phyloP scores from a whole-genome alignment of 2,113 vertebrate species.

The Melozone crissalis region DNA sequence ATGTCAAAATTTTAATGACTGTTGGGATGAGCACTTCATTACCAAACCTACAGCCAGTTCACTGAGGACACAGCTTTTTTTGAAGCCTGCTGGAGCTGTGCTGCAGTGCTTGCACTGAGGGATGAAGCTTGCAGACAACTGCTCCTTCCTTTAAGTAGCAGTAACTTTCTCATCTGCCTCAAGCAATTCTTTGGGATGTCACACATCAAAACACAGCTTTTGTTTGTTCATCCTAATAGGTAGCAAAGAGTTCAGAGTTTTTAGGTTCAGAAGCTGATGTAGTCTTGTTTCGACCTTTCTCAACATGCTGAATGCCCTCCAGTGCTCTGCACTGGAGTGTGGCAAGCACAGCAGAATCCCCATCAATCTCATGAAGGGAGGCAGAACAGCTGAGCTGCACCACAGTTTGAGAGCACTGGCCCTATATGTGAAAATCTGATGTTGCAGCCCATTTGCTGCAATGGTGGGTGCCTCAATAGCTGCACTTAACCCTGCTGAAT shows the following conservation, averaged over 20 bases:
- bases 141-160: background rate
- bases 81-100: background rate
- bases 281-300: constrained; percentile 70
- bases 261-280: constrained; percentile 70
- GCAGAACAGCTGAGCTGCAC: constrained; percentile 30
- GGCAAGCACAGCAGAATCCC: constrained; percentile 52
- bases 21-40: background rate
- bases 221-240: constrained; percentile 62
- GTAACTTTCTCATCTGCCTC: constrained; percentile 49
- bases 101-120: background rate
- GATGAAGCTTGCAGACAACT: background rate
- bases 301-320: constrained; percentile 59
- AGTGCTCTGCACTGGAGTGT: constrained; percentile 60
- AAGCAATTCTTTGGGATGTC: constrained; percentile 65
- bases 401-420: constrained; percentile 21
- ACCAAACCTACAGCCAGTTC: background rate
- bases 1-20: background rate
- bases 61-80: background rate
- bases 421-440: constrained; percentile 39
- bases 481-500: constrained; percentile 33
- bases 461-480: constrained; percentile 20
- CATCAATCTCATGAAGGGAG: constrained; percentile 66
- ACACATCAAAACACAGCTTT: constrained; percentile 67
- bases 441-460: constrained; percentile 63
- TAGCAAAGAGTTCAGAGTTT: constrained; percentile 65